Percentiles rank a stretch among this genome's conserved stretches.
phyloP scores from a whole-genome alignment of 2,888 invertebrate species.

The Drosophila planitibia region DNA sequence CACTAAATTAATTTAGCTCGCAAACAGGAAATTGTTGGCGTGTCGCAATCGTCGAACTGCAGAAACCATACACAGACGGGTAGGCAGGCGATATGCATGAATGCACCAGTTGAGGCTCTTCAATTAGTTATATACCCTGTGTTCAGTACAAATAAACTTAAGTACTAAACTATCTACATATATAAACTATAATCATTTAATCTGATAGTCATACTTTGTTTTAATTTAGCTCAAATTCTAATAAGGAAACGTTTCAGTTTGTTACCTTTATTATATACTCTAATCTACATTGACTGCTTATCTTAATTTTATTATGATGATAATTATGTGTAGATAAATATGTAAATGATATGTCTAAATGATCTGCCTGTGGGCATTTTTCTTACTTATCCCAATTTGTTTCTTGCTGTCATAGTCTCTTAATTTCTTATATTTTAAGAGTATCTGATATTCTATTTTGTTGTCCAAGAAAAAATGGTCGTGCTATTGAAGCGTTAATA shows the following conservation, averaged over 20 bases:
- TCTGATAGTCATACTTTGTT: not conserved
- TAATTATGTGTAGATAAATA: not conserved
- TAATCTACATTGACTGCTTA: not conserved
- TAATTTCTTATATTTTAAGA: not conserved
- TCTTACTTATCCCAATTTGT: not conserved
- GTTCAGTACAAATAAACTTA: not conserved
- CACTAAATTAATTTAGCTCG: slow-evolving; percentile 79
- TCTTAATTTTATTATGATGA: not conserved
- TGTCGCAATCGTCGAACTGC: slow-evolving; percentile 22
- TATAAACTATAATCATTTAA: not conserved
- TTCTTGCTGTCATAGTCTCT: not conserved
- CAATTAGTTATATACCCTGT: not conserved
- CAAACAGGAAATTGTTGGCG: slow-evolving; percentile 72
- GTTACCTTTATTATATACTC: not conserved
- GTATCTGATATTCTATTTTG: not conserved
- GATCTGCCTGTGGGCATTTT: not conserved
- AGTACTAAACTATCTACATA: not conserved
- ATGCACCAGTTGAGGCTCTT: not conserved
- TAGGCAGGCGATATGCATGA: not conserved
- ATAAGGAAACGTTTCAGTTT: not conserved
- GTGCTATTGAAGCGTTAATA: slow-evolving; percentile 53
- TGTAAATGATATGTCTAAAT: not conserved
- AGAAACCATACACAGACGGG: slow-evolving; percentile 10
- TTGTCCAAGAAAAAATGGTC: not conserved
- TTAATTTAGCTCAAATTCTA: not conserved